Base-by-base conservation (phyloP, 2,113 vertebrate species). In the Ovibos moschatus region DNA sequence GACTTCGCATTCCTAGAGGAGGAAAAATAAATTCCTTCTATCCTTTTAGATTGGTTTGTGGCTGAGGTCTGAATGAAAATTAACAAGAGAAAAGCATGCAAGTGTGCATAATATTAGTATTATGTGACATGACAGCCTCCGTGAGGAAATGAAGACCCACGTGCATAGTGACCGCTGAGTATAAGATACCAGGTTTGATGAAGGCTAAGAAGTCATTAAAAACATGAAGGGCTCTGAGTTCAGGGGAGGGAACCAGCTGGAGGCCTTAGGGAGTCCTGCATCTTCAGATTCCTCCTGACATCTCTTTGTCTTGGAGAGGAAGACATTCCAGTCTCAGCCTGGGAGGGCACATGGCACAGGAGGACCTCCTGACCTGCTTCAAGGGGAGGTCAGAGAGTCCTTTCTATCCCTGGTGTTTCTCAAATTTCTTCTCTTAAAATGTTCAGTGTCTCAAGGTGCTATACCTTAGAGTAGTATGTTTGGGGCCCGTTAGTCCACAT, bases 401-500 rank as follows among this genome's bases (percentile, higher is more conserved):
- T 40, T 43, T 7, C n/a, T 50, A 13, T 19, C 36, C 78, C 12
- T 64, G 27, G n/a, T 6, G 0, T 33, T 23, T 40, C 57, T 92
- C 78, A 92, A 23, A 9, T 53, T 62, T 58, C 17, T 30, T 81
- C 74, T 40, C 10, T 47, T 55, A 45, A 17, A 84, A 67, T 8
- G 30, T 30, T 8, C 60, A 33, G 2, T 8, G 2, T 45, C 28
- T 53, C 36, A 12, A 57, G 51, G 3, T 27, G 81, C 62, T 15
- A 7, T 19, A 3, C 3, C 4, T 47, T 8, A 21, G 21, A 43
- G 9, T 7, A 3, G 21, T 6, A 7, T 45, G 51, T 9, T 33
- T 12, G 3, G 9, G 53, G 14, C 40, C 14, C 14, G 0, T 1
- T 30, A 47, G 45, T 25, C 23, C 30, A 17, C 0, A 0, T 11